These are phyloP conservation scores for Ophion obscuratus DNA, from an alignment of 2,888 invertebrate genomes.

Conservation along the genomic window DNA sequence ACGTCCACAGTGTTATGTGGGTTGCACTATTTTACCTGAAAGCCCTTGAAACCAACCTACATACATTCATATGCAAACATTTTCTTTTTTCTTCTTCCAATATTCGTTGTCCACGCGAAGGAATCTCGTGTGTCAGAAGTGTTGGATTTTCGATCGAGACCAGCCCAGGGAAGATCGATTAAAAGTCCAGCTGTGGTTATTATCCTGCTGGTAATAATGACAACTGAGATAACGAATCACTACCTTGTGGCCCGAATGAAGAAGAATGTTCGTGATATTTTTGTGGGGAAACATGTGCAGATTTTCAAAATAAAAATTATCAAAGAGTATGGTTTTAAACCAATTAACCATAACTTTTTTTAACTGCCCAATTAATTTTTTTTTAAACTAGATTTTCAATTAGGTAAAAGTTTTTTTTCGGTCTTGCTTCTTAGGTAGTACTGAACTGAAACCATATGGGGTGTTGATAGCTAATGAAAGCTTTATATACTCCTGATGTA, in stretches of 20 bases:
- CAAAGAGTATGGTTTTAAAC: too few species aligned
- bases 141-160: background rate
- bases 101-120: background rate
- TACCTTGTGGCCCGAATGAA: too few species aligned
- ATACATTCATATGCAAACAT: background rate
- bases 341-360: fast-evolving
- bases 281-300: too few species aligned
- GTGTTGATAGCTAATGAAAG: too few species aligned
- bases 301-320: too few species aligned
- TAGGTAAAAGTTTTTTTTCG: too few species aligned
- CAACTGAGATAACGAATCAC: background rate
- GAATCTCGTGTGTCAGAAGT: background rate
- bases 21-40: constrained; percentile 17
- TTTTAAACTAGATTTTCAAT: too few species aligned
- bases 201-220: background rate
- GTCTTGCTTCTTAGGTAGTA: too few species aligned
- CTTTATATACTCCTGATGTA: too few species aligned
- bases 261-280: too few species aligned
- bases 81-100: background rate
- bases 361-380: too few species aligned
- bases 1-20: background rate
- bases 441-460: too few species aligned
- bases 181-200: background rate
- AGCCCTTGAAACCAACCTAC: background rate
- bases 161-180: background rate